Evolutionary conservation across 2,888 invertebrate species (phyloP), one percentile per base, ranked within the genome.

Genomic region (Galerucella pusilla): DNA sequence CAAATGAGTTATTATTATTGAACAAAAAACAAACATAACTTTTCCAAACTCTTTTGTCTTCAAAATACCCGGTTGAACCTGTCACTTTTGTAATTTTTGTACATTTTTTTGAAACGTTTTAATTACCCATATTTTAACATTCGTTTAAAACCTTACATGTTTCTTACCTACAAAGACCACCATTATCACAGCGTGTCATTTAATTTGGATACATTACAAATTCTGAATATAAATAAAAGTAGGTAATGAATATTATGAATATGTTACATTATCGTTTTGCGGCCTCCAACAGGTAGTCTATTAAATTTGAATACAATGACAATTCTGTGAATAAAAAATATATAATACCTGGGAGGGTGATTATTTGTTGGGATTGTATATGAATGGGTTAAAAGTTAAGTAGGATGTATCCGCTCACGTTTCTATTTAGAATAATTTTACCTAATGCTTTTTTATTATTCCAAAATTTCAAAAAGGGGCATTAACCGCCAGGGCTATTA

Each of bases 261-360:
- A 71, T 71, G 68, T 59, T 71, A 59, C 71, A 59, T 57, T 71
- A 71, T 72, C 54, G 57, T 72, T 28, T 71, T 60, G 68, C 57
- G 52, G n/a, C 10, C 64, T 71, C 64, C 75, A 75, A 71, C 75
- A 68, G 61, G 72, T 72, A 72, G 75, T 72, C 64, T 46, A 68
- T 75, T 71, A 68, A 49, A 75, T 75, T 75, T 75, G 71, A 75
- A 75, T 75, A 75, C 71, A 75, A 75, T 75, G 69, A 71, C 7
- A 52, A 61, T n/a, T 69, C n/a, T 20, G 12, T 49, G 16, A 42
- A 69, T 68, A 59, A 25, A 69, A 69, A 69, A 69, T 42, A 35
- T 16, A 49, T 28, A 49, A 49, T 2, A 46, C 61, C 46, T 46
- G 9, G 60, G 20, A 68, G 69, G 69, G 69, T 69, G 69, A 52